phyloP scores from a whole-genome alignment of 1,140 invertebrate species.

The Tetragonula clypearis region DNA sequence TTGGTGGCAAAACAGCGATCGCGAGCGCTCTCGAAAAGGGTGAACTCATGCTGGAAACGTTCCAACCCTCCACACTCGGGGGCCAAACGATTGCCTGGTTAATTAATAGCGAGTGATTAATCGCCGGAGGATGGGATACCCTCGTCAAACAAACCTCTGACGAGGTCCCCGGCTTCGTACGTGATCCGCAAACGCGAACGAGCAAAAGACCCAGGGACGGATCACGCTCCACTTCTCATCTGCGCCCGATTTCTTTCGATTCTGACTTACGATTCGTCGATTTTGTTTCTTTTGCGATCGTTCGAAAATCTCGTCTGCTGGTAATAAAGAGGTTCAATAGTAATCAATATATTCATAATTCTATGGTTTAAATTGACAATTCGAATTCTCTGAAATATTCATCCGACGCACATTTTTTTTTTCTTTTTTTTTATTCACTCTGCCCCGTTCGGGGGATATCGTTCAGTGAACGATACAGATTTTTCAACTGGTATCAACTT shows the following conservation, averaged over 20 bases:
- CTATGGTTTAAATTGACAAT: too few relatives aligned
- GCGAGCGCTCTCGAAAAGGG: not conserved
- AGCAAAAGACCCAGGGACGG: not conserved
- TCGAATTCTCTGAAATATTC: too few relatives aligned
- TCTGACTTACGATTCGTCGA: not conserved
- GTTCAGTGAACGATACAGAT: too few relatives aligned
- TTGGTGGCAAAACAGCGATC: constrained; percentile 11
- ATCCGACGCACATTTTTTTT: too few relatives aligned
- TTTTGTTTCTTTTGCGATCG: too few relatives aligned
- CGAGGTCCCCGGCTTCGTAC: constrained; percentile 61
- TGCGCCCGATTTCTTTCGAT: too few relatives aligned
- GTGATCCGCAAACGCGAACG: constrained; percentile 69
- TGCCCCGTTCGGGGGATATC: too few relatives aligned
- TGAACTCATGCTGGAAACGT: not conserved
- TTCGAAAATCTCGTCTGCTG: too few relatives aligned
- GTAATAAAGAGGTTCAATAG: too few relatives aligned
- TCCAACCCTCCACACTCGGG: not conserved
- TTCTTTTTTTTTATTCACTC: too few relatives aligned
- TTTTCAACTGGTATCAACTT: too few relatives aligned
- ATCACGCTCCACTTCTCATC: not conserved
- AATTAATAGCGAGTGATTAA: constrained; percentile 78
- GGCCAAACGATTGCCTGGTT: constrained; percentile 67
- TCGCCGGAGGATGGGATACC: constrained; percentile 68
- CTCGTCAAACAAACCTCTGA: constrained; percentile 75
- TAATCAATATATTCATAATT: too few relatives aligned